Conservation (phyloP, 1,140 invertebrate genomes). For the Aphaenogaster rudis region DNA sequence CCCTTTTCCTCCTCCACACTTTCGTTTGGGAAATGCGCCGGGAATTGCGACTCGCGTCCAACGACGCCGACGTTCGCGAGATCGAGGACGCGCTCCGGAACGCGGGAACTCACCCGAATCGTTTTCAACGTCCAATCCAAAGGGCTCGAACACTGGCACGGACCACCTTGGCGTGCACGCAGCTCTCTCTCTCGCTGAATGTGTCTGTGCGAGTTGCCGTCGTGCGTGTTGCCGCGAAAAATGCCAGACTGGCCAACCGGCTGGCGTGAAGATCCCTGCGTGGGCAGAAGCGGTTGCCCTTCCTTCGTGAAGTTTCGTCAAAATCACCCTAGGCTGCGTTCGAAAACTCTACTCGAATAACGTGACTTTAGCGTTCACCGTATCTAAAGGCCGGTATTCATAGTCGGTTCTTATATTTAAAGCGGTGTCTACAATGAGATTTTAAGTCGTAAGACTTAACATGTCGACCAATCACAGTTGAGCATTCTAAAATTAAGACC, state of each 20-base stretch:
- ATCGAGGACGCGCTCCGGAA: fast-evolving
- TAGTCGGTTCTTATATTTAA: too few relatives aligned
- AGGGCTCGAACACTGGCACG: background rate
- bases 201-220: slow-evolving; percentile 41
- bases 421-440: too few relatives aligned
- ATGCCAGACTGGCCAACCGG: slow-evolving; percentile 36
- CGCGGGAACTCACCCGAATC: background rate
- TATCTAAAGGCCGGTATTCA: too few relatives aligned
- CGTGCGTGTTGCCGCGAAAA: slow-evolving; percentile 77
- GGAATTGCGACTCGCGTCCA: background rate
- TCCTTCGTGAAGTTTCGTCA: too few relatives aligned
- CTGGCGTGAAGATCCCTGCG: background rate
- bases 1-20: too few relatives aligned
- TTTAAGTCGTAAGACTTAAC: too few relatives aligned
- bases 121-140: background rate
- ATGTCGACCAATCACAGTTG: too few relatives aligned
- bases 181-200: background rate
- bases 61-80: background rate
- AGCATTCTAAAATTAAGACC: too few relatives aligned
- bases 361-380: too few relatives aligned
- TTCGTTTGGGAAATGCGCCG: background rate
- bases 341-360: too few relatives aligned
- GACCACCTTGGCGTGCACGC: background rate
- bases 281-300: background rate
- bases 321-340: too few relatives aligned